Conservation (phyloP, 2,888 invertebrate genomes). For the Lycophotia porphyrea region DNA sequence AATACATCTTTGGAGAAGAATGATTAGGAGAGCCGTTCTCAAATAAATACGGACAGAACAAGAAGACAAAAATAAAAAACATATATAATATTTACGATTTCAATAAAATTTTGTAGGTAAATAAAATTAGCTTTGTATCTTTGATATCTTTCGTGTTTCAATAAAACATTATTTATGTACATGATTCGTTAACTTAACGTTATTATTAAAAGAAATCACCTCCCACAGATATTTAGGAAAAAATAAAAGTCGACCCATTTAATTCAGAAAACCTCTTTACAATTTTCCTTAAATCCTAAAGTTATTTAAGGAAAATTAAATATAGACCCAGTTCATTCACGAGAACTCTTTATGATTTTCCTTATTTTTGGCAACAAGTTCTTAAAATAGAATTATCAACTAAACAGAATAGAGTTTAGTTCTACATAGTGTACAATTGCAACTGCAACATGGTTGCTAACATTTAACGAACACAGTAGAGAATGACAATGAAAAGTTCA, state of each 20-base stretch:
- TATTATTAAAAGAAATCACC: not conserved
- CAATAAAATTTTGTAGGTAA: no score
- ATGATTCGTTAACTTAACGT: not conserved
- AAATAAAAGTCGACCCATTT: not conserved
- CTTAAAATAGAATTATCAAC: not conserved
- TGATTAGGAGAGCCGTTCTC: no score
- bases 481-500: constrained; percentile 30
- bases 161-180: not conserved
- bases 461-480: constrained; percentile 4
- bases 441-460: constrained; percentile 15
- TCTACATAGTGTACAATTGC: not conserved
- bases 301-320: not conserved
- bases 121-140: no score
- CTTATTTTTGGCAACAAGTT: not conserved
- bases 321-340: not conserved
- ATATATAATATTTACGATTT: no score
- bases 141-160: not conserved
- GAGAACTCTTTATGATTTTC: not conserved
- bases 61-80: no score
- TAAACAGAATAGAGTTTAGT: not conserved
- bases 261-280: not conserved
- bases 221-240: not conserved
- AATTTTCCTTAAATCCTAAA: not conserved
- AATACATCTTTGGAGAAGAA: no score
- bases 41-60: no score